Base-by-base conservation (phyloP, 2,888 invertebrate species). In the Drosophila bunnanda region DNA sequence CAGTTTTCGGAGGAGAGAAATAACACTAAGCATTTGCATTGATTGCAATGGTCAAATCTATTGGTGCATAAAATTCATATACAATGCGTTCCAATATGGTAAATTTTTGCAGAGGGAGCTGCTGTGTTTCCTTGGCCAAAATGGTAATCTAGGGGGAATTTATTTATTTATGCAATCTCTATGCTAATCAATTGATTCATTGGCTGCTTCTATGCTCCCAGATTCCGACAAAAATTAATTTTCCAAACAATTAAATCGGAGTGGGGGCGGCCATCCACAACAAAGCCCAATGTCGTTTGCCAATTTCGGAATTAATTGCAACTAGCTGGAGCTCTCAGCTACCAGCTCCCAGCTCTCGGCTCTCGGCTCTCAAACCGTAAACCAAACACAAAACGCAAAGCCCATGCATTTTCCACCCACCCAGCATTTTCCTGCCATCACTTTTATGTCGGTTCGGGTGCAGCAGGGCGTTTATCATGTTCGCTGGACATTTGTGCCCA, bases 271-370 rank as follows among this genome's bases (percentile, higher is more conserved):
- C 36, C 61, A 36, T 32, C 52, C 41, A 52, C 53, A 32, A 32
- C 56, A 62, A 36, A 60, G 17, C 55, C 65, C 59, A 70, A 76
- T 80, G 76, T 68, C 64, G 72, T 75, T 88, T 82, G 81, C 75
- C 87, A 88, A 82, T 86, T 82, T 69, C 61, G 57, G 56, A 88
- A 83, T 88, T 80, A 88, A 85, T 88, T 80, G 83, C 86, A 77
- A 77, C 74, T 50, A 48, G 30, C 60, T 28, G 41, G 25, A 17
- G 38, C 53, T 50, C 30, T 13, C 41, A 28, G 48, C 32, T 13
- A 46, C 15, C 46, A 12, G 15, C n/a, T 46, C 10, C 15, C 25
- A n/a, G 34, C 10, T 32, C 12, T 4, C 41, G 9, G 48, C 32
- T n/a, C 32, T 38, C 32, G 30, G 17, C 8, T 38, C 12, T 22